phyloP scores from a whole-genome alignment of 2,113 vertebrate genomes.

The Orientallactaga bullata region DNA sequence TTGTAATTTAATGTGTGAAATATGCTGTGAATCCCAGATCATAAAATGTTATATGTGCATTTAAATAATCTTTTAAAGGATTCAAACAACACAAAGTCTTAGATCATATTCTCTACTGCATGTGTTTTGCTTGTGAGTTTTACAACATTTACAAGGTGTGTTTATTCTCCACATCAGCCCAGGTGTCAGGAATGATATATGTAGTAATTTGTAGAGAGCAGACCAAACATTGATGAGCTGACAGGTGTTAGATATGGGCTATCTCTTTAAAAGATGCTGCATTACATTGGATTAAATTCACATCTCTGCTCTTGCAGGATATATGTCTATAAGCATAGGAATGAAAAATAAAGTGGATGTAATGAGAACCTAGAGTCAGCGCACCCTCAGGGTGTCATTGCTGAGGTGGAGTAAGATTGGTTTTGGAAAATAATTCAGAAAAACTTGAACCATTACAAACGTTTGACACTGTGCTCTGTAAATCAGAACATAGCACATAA shows the following conservation, averaged over 20 bases:
- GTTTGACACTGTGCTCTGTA: neutral
- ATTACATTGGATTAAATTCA: conserved; percentile 72
- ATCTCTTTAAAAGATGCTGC: conserved; percentile 63
- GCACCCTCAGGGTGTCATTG: conserved; percentile 33
- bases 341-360: conserved; percentile 18
- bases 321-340: conserved; percentile 59
- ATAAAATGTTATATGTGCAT: neutral
- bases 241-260: conserved; percentile 63
- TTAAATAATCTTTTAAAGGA: neutral
- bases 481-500: neutral
- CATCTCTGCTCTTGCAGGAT: conserved; percentile 65
- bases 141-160: neutral
- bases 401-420: conserved; percentile 1
- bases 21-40: rapidly evolving
- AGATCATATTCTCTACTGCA: neutral
- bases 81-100: neutral
- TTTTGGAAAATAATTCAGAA: conserved; percentile 62
- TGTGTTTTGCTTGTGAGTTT: conserved; percentile 1
- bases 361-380: conserved; percentile 61
- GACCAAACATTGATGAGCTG: conserved; percentile 70
- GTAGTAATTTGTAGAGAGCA: conserved; percentile 68
- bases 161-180: conserved; percentile 58
- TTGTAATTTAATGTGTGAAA: neutral
- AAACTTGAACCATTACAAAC: conserved; percentile 27
- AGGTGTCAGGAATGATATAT: conserved; percentile 70